Evolutionary conservation across 2,797 vertebrate genomes (phyloP).

Genomic region (Tragopan temminckii): DNA sequence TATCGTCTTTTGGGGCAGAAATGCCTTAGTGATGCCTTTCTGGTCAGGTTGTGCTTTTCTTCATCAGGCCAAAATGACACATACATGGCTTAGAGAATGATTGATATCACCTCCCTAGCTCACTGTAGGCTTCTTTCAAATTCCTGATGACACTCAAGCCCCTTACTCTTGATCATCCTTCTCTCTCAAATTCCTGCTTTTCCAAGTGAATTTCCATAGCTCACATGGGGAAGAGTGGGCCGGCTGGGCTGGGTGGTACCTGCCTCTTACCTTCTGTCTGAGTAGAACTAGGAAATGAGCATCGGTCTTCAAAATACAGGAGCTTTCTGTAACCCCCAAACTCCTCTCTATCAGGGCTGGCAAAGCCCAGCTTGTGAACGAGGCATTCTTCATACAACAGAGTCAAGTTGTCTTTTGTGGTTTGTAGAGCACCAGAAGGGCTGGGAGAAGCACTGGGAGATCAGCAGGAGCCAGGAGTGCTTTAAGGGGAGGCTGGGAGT

Average conservation of each 20-base stretch:
- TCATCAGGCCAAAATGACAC: neutral
- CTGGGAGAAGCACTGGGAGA: neutral
- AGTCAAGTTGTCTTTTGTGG: neutral
- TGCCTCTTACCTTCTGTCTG: neutral
- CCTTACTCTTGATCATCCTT: neutral
- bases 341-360: neutral
- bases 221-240: neutral
- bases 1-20: neutral
- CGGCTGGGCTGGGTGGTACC: neutral
- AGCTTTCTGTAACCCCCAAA: neutral
- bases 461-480: neutral
- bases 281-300: neutral
- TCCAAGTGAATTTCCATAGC: neutral
- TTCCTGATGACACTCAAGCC: neutral
- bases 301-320: neutral
- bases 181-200: neutral
- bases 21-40: neutral
- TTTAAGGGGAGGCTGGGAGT: conserved; percentile 3
- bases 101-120: neutral
- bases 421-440: neutral
- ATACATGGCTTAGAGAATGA: neutral
- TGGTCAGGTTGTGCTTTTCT: neutral
- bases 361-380: neutral
- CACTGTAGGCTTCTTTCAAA: neutral
- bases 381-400: neutral